Evolutionary conservation across 2,797 vertebrate genomes (phyloP).

Genomic region (Spinus olivaceus): DNA sequence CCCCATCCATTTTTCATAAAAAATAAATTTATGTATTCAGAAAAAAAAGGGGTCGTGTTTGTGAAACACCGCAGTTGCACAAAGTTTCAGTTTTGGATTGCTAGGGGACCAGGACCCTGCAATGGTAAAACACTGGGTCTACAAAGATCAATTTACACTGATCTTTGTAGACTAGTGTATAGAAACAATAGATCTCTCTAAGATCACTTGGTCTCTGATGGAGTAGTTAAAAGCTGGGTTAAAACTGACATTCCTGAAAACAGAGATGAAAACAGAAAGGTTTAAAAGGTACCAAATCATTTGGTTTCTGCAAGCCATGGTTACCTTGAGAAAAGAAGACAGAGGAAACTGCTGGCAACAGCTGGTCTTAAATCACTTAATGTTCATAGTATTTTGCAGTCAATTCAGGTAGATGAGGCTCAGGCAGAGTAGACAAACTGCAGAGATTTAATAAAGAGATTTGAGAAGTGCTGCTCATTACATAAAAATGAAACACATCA

Average conservation of each 20-base stretch:
- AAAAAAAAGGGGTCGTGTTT: neutral
- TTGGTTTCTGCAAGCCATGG: neutral
- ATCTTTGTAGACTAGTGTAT: too few relatives aligned
- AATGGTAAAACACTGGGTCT: neutral
- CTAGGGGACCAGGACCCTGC: neutral
- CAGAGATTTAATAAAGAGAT: conserved; percentile 24
- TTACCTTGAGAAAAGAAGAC: neutral
- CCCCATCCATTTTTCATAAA: neutral
- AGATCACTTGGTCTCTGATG: neutral
- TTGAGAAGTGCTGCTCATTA: conserved; percentile 42
- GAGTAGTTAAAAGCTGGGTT: neutral
- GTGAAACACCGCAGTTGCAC: neutral
- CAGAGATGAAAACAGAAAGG: neutral
- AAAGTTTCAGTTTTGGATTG: neutral
- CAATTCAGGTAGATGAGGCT: conserved; percentile 56
- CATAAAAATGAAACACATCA: conserved; percentile 44
- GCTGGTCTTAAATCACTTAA: conserved; percentile 27
- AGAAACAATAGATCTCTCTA: neutral
- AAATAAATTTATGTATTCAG: neutral
- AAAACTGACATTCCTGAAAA: neutral
- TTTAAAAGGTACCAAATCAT: neutral
- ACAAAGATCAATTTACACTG: neutral
- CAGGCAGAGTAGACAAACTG: conserved; percentile 4
- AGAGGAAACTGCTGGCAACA: neutral
- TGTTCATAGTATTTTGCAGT: conserved; percentile 8